These are phyloP conservation scores for Saccostrea cuccullata DNA, from an alignment of 1,140 invertebrate species.

Conservation along the genomic window DNA sequence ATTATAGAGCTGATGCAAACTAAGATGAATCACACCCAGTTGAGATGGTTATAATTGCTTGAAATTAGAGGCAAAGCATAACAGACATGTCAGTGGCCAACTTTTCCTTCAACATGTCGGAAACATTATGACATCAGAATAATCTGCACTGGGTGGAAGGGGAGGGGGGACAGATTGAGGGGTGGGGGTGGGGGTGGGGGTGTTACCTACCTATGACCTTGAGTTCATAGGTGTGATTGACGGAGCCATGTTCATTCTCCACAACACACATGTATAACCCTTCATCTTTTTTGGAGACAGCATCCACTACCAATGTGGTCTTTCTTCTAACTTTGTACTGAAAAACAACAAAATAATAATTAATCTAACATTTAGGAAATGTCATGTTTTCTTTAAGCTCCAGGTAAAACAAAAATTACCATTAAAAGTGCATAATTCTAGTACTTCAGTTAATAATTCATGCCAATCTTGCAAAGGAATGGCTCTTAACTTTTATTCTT, in stretches of 20 bases:
- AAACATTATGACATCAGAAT: too few relatives aligned
- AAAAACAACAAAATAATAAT: constrained; percentile 44
- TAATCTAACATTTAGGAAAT: neutral
- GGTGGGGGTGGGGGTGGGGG: too few relatives aligned
- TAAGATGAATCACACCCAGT: neutral
- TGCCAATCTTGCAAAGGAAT: neutral
- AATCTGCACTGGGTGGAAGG: too few relatives aligned
- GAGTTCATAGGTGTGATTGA: constrained; percentile 86
- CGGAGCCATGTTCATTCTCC: constrained; percentile 88
- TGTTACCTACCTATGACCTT: constrained; percentile 85
- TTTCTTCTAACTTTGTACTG: constrained; percentile 58
- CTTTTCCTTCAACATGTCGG: too few relatives aligned
- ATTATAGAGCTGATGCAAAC: neutral
- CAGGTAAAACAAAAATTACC: neutral
- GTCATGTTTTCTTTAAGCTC: neutral
- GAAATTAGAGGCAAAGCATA: too few relatives aligned
- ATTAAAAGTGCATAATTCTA: neutral
- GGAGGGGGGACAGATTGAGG: too few relatives aligned
- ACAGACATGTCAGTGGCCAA: too few relatives aligned
- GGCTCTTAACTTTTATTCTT: neutral
- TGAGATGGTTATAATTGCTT: too few relatives aligned
- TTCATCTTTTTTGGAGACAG: constrained; percentile 81
- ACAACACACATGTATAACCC: constrained; percentile 92
- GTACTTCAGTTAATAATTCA: neutral
- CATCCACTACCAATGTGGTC: constrained; percentile 59